Base-by-base conservation (phyloP, 2,797 vertebrate species). In the Champsocephalus esox region DNA sequence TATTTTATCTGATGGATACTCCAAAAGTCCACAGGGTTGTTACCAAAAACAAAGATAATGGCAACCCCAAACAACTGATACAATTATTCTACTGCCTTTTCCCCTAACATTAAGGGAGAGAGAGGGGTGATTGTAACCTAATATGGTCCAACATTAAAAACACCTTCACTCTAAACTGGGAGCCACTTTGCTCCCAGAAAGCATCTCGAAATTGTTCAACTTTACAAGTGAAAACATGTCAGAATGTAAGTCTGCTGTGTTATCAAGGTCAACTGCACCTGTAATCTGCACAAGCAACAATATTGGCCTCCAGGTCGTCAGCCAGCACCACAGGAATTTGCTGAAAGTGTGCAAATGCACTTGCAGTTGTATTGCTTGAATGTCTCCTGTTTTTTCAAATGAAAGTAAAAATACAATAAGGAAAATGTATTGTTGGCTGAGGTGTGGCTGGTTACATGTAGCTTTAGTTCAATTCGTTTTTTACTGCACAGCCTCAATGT, bases 381-480 rank as follows among this genome's bases (percentile, higher is more conserved):
- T 77, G 67, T 67, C 82, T 73, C 64, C 12, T 14, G 61, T 82
- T 82, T 76, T 83, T 60, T 82, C 62, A 80, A 79, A 84, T 77
- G 88, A 70, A 43, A 60, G 58, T 71, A 46, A 58, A 69, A 43
- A 77, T 71, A 32, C 57, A 81, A 66, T 72, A 50, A 67, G 56
- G 44, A 13, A 72, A 68, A 81, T 44, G 24, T 67, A 60, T 65
- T 63, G 52, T 67, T 80, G 58, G 55, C 16, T 61, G 10, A 79
- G 45, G 52, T 55, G 48, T 44, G 14, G 45, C 28, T 10, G 51
- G 12, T 2, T 24, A 24, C 34, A 49, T 50, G 45, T 10, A 11
- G n/a, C 50, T 52, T 13, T 3, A 50, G 28, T 57, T 67, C 14
- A 49, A 55, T 64, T 34, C 28, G 34, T 69, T 63, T 0, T 72